Conservation (phyloP, 2,797 vertebrate genomes). For the Vespertilio murinus region DNA sequence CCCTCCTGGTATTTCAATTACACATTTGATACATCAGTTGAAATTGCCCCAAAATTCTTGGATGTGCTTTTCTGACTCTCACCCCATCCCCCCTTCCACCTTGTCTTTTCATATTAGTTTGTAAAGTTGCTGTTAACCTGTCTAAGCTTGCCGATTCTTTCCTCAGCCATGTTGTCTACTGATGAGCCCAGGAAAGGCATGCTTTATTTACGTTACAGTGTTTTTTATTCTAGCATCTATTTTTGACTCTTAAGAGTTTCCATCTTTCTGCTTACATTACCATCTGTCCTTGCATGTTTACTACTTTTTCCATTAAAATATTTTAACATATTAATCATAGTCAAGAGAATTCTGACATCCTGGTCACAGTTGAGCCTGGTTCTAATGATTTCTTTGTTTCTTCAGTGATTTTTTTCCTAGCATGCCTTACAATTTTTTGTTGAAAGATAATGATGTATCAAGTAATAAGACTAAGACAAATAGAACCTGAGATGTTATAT, state of each 20-base stretch:
- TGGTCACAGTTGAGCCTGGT: neutral
- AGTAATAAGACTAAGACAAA: neutral
- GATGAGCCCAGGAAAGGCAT: neutral
- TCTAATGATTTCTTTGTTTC: neutral
- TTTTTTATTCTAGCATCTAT: conserved; percentile 23
- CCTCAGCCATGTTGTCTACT: neutral
- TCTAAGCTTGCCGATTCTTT: neutral
- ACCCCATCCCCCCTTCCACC: neutral
- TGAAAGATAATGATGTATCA: neutral
- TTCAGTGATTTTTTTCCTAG: neutral
- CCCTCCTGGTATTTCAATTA: neutral
- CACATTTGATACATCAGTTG: neutral
- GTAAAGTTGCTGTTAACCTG: neutral
- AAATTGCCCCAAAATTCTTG: neutral
- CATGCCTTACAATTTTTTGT: neutral
- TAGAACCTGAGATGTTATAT: neutral
- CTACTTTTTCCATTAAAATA: neutral
- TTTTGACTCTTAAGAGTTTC: neutral
- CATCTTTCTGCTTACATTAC: neutral
- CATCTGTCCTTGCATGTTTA: neutral
- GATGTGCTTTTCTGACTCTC: neutral
- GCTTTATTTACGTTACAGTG: neutral
- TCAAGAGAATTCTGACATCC: neutral
- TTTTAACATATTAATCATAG: neutral
- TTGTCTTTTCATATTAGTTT: neutral